A percentile compares a stretch with the other conserved stretches of the same genome.
phyloP scores from a whole-genome alignment of 2,888 invertebrate species.

The Alloplasta piceator region DNA sequence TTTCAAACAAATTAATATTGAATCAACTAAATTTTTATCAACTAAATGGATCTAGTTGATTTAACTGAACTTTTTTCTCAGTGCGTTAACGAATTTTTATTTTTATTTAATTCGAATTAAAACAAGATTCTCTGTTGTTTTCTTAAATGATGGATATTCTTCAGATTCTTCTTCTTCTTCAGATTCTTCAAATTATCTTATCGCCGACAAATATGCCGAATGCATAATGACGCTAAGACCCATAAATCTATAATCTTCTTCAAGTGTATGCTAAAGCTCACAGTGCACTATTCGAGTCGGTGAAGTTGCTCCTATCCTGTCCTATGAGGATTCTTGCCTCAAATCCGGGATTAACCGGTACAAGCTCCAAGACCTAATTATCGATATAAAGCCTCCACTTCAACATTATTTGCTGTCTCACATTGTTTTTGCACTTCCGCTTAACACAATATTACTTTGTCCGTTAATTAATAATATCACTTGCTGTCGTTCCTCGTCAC shows the following conservation, averaged over 20 bases:
- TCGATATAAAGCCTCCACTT: neutral
- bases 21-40: too few species aligned
- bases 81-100: too few species aligned
- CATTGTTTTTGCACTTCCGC: neutral
- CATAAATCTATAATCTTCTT: constrained; percentile 16
- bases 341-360: constrained; percentile 29
- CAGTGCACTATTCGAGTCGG: neutral
- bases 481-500: neutral
- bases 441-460: neutral
- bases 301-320: neutral
- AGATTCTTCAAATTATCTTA: too few species aligned
- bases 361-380: constrained; percentile 38
- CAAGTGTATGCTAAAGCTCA: constrained; percentile 4
- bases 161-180: too few species aligned
- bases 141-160: too few species aligned
- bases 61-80: too few species aligned
- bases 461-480: constrained; percentile 7
- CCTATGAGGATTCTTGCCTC: neutral
- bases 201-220: neutral
- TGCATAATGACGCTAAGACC: neutral
- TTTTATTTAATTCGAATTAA: too few species aligned
- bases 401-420: neutral
- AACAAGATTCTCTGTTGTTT: too few species aligned
- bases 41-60: too few species aligned
- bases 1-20: too few species aligned